Evolutionary conservation across 37 sponge, comb jelly and placozoan species (phyloP).

Genomic region (Axinella damicornis): DNA sequence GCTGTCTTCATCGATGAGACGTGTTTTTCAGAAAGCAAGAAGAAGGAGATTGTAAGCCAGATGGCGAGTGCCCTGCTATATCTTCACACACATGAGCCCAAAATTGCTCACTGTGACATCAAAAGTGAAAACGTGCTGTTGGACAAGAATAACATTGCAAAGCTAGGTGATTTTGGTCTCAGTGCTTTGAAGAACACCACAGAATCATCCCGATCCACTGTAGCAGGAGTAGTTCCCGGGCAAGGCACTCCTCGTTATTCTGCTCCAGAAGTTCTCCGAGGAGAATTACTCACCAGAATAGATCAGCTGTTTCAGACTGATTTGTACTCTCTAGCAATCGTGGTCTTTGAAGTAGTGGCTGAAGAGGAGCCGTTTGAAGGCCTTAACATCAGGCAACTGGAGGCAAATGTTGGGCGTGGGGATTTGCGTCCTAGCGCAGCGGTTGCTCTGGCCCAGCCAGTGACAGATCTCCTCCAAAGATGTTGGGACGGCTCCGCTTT

Average conservation of each 20-base stretch:
- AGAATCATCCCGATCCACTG: conserved; percentile 19
- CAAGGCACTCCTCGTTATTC: conserved; percentile 60
- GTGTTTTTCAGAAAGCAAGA: conserved; percentile 18
- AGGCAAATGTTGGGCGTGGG: conserved; percentile 18
- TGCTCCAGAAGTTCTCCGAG: conserved; percentile 66
- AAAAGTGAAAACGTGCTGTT: conserved; percentile 53
- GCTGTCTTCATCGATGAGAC: conserved; percentile 30
- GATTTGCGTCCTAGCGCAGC: conserved; percentile 8
- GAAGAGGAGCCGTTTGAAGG: conserved; percentile 58
- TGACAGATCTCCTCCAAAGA: conserved; percentile 28
- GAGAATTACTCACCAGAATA: conserved; percentile 30
- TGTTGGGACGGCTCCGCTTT: conserved; percentile 38
- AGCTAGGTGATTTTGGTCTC: conserved; percentile 45
- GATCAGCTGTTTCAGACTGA: conserved; percentile 28
- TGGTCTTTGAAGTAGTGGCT: conserved; percentile 49
- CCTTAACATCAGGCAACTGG: conserved; percentile 46
- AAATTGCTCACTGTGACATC: conserved; percentile 58
- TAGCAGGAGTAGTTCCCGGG: conserved; percentile 4
- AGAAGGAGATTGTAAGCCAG: conserved; percentile 33
- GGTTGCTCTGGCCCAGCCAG: neutral
- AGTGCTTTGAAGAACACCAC: conserved; percentile 31
- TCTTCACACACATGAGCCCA: conserved; percentile 19
- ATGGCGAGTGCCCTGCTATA: conserved; percentile 39
- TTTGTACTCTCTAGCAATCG: conserved; percentile 56
- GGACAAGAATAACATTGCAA: conserved; percentile 36